These are phyloP conservation scores for Steinernema feltiae DNA, from an alignment of 1,140 invertebrate genomes.

Conservation along the genomic window DNA sequence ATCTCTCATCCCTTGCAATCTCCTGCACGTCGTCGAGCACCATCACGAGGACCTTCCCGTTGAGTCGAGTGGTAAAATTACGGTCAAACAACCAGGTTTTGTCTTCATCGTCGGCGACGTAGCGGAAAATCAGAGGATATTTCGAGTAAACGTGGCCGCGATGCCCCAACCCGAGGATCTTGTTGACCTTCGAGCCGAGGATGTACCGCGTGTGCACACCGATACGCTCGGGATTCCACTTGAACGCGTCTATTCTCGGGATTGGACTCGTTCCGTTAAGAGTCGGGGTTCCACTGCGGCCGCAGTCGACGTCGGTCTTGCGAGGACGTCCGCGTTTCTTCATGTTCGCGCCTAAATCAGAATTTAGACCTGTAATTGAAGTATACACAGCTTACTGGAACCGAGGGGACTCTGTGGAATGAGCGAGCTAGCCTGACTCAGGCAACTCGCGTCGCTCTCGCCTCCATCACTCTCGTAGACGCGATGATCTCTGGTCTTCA, in stretches of 20 bases:
- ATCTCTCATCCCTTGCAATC: neutral
- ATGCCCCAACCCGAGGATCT: neutral
- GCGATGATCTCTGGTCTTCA: neutral
- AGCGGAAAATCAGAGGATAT: neutral
- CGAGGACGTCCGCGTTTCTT: constrained; percentile 7
- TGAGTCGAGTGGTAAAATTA: neutral
- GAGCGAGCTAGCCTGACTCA: neutral
- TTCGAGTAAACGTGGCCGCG: constrained; percentile 9
- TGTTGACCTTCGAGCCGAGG: constrained; percentile 7
- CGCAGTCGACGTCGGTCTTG: constrained; percentile 6
- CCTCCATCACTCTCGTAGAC: constrained; percentile 5
- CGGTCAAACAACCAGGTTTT: neutral
- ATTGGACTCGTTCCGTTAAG: neutral
- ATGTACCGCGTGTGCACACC: neutral
- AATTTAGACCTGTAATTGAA: no score
- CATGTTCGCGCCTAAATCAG: neutral
- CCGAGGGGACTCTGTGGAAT: neutral
- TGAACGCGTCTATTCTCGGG: neutral
- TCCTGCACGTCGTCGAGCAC: constrained; percentile 10
- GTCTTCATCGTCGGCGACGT: constrained; percentile 5
- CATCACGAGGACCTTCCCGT: constrained; percentile 8
- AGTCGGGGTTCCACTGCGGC: neutral
- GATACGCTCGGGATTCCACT: neutral
- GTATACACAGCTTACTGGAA: neutral
- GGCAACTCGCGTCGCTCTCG: constrained; percentile 3